These are phyloP conservation scores for Adela reaumurella DNA, from an alignment of 2,888 invertebrate genomes.

Conservation along the genomic window DNA sequence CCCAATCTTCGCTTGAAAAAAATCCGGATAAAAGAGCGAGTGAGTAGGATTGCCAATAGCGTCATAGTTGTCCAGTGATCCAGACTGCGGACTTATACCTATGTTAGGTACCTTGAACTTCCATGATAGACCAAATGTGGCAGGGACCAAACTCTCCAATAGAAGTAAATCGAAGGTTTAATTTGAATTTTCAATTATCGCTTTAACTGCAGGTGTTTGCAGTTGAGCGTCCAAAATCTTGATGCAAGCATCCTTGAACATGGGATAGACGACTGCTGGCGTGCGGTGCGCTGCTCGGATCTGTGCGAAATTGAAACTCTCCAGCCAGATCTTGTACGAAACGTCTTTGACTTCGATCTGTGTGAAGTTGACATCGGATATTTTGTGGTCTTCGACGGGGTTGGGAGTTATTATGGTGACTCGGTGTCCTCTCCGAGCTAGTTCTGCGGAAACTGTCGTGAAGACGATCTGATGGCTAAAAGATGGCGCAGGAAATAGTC, in stretches of 20 bases:
- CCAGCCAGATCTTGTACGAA: slow-evolving; percentile 16
- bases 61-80: slow-evolving; percentile 4
- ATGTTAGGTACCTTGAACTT: slow-evolving; percentile 18
- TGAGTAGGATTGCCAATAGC: slow-evolving; percentile 13
- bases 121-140: slow-evolving; percentile 12
- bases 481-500: slow-evolving; percentile 15
- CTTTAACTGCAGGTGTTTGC: slow-evolving; percentile 8
- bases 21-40: slow-evolving; percentile 34
- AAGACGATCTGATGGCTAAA: slow-evolving; percentile 21
- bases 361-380: slow-evolving; percentile 21
- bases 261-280: not conserved
- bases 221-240: slow-evolving; percentile 13
- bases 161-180: slow-evolving; percentile 20
- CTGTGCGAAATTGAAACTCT: slow-evolving; percentile 11
- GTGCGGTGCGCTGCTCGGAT: not conserved
- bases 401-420: slow-evolving; percentile 19
- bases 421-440: slow-evolving; percentile 21
- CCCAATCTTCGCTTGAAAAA: slow-evolving; percentile 17
- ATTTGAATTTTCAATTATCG: slow-evolving; percentile 2
- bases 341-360: slow-evolving; percentile 26
- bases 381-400: slow-evolving; percentile 7
- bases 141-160: slow-evolving; percentile 14
- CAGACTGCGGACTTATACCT: slow-evolving; percentile 10
- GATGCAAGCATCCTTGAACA: slow-evolving; percentile 8
- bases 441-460: slow-evolving; percentile 15